Conservation (phyloP, 2,113 vertebrate genomes). For the Grallaria varia region DNA sequence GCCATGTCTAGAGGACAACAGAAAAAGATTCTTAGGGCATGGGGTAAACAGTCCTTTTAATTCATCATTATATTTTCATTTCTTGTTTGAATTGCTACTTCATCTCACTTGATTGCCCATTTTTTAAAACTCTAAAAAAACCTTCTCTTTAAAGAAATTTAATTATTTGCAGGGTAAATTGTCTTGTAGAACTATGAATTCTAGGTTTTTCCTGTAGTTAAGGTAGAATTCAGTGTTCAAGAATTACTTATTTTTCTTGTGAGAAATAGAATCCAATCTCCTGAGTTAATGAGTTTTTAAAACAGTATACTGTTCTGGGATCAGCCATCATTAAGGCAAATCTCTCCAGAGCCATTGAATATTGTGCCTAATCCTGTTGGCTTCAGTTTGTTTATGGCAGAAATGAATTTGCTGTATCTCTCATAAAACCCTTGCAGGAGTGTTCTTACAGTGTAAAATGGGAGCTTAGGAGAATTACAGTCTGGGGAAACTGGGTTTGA, state of each 20-base stretch:
- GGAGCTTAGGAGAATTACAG: not conserved
- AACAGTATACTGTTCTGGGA: not conserved
- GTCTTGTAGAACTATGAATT: not conserved
- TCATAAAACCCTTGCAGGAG: not conserved
- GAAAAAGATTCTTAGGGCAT: not conserved
- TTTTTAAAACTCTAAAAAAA: not conserved
- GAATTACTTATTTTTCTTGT: not conserved
- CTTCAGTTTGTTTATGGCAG: not conserved
- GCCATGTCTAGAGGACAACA: accelerated
- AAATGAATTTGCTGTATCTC: not conserved
- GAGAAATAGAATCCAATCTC: not conserved
- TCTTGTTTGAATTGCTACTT: not conserved
- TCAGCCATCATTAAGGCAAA: not conserved
- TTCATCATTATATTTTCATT: not conserved
- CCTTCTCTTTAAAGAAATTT: not conserved
- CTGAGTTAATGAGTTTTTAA: not conserved
- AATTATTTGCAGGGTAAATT: not conserved
- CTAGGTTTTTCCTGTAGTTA: not conserved
- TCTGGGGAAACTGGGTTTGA: not conserved
- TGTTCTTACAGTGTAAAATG: not conserved
- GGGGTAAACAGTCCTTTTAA: not conserved
- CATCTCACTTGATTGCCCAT: not conserved
- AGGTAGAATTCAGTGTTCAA: not conserved
- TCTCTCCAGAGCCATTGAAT: not conserved
- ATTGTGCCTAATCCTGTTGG: not conserved